These are phyloP conservation scores for Plectrocnemia conspersa DNA, from an alignment of 1,140 invertebrate genomes.

Conservation along the genomic window DNA sequence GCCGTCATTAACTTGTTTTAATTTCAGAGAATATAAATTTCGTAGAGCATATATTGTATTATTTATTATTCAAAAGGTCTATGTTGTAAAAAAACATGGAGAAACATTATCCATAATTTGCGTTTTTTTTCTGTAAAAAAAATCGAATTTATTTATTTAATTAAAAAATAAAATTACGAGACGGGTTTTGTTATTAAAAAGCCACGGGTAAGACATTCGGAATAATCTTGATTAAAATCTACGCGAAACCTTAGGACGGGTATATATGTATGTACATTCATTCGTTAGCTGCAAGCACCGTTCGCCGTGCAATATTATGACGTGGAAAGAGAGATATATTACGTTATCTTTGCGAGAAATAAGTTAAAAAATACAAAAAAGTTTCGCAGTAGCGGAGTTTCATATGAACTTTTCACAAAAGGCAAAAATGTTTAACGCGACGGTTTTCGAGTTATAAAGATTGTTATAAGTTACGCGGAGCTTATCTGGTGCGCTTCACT, in stretches of 20 bases:
- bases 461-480: no score
- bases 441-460: no score
- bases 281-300: neutral
- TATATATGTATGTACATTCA: slow-evolving; percentile 7
- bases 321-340: slow-evolving; percentile 13
- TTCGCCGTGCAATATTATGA: slow-evolving; percentile 20
- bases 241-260: slow-evolving; percentile 3
- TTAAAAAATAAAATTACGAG: neutral
- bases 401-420: neutral
- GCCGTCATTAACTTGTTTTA: no score
- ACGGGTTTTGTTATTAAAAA: neutral
- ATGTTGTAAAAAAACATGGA: no score
- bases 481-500: no score
- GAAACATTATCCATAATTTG: no score
- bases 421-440: no score
- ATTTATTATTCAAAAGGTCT: no score
- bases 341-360: neutral
- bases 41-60: no score
- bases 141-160: neutral
- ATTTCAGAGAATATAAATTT: no score
- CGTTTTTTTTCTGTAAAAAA: no score
- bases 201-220: slow-evolving; percentile 14
- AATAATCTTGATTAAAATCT: slow-evolving; percentile 27
- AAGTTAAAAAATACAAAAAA: neutral
- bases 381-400: neutral